Conservation (phyloP, 2,113 vertebrate species). For the Oryzias celebensis region DNA sequence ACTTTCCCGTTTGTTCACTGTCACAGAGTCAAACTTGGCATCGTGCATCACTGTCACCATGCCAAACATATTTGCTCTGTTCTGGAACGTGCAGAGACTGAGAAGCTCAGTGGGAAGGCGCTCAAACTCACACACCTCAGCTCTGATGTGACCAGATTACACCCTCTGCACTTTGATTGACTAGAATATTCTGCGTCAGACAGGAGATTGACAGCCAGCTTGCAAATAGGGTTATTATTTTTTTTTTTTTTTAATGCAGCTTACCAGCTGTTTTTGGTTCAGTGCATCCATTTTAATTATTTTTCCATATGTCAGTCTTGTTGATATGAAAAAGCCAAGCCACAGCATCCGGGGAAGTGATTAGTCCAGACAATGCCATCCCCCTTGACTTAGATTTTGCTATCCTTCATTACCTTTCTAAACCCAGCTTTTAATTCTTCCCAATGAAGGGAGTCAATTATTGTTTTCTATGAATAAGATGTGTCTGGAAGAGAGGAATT, state of each 20-base stretch:
- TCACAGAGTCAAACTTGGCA: conserved; percentile 21
- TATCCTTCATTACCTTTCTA: conserved; percentile 65
- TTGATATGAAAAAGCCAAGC: conserved; percentile 61
- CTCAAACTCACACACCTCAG: conserved; percentile 13
- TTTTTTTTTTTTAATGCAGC: conserved; percentile 37
- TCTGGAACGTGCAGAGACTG: conserved; percentile 1
- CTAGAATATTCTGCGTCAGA: conserved; percentile 30
- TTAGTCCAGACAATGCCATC: conserved; percentile 67
- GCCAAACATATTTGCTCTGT: conserved; percentile 30
- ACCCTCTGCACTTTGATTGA: conserved; percentile 48
- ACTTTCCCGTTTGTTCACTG: conserved; percentile 52
- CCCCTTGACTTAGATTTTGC: conserved; percentile 54
- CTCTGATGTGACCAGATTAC: conserved; percentile 30
- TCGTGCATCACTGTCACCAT: conserved; percentile 63
- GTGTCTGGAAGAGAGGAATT: conserved; percentile 48
- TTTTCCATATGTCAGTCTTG: conserved; percentile 61
- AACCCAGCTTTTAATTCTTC: conserved; percentile 62
- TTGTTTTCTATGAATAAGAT: conserved; percentile 56
- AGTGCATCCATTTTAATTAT: conserved; percentile 65
- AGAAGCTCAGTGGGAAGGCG: background rate
- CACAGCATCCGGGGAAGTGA: conserved; percentile 53
- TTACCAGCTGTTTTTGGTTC: conserved; percentile 50
- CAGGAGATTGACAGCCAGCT: conserved; percentile 57
- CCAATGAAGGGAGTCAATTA: conserved; percentile 55
- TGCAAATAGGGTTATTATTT: conserved; percentile 41